Evolutionary conservation across 1,140 invertebrate genomes (phyloP).

Genomic region (Drosophila fuyamai): DNA sequence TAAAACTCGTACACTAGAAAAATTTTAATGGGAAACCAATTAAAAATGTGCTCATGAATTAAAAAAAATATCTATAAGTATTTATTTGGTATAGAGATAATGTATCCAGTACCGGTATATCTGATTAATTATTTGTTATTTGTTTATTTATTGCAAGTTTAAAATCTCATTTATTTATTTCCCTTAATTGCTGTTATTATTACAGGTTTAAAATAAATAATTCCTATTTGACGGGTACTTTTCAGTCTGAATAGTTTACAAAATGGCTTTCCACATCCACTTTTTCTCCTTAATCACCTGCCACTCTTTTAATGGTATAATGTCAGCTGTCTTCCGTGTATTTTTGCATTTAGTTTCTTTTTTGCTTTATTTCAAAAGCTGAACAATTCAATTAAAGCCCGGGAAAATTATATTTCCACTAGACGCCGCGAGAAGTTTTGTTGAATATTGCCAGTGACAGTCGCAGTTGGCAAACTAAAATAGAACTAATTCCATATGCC

Average conservation of each 20-base stretch:
- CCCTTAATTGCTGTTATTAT: too few species aligned
- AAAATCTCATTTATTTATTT: too few species aligned
- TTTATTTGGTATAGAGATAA: too few species aligned
- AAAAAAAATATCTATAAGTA: too few species aligned
- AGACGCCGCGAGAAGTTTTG: constrained; percentile 41
- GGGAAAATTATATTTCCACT: constrained; percentile 60
- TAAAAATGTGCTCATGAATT: too few species aligned
- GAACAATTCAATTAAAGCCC: constrained; percentile 70
- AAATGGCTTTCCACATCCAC: background rate
- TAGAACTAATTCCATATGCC: constrained; percentile 80
- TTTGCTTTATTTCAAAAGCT: constrained; percentile 26
- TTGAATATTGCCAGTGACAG: constrained; percentile 66
- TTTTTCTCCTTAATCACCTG: background rate
- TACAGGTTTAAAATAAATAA: background rate
- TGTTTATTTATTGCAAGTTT: too few species aligned
- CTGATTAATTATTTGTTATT: too few species aligned
- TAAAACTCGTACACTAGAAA: background rate
- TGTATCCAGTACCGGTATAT: too few species aligned
- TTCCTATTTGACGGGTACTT: background rate
- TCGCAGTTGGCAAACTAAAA: constrained; percentile 51
- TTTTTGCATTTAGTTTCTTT: background rate
- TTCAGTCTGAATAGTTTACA: background rate
- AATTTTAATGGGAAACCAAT: too few species aligned
- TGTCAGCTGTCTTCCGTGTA: constrained; percentile 18
- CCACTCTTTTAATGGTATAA: constrained; percentile 13